These are phyloP conservation scores for Danionella dracula DNA, from an alignment of 2,797 vertebrate species.

Conservation along the genomic window DNA sequence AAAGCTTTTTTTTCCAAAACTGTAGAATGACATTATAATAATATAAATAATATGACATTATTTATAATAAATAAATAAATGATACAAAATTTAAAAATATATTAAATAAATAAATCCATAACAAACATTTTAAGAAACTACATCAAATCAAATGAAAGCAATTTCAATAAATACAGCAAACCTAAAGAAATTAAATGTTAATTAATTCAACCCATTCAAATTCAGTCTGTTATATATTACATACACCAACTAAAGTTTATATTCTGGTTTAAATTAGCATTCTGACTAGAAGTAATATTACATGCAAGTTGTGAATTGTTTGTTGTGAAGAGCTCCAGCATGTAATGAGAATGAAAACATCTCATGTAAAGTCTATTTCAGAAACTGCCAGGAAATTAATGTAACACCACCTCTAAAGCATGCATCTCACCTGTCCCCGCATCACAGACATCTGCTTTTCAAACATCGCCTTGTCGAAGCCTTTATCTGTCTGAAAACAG, in stretches of 20 bases:
- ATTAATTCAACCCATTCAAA: too few relatives aligned
- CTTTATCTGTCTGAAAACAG: conserved; percentile 79
- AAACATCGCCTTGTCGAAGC: conserved; percentile 91
- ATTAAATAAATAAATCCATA: too few relatives aligned
- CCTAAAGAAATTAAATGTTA: too few relatives aligned
- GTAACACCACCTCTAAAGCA: background rate
- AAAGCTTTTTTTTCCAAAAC: too few relatives aligned
- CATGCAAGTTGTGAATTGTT: conserved; percentile 23
- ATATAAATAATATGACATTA: too few relatives aligned
- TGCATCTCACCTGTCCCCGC: conserved; percentile 88
- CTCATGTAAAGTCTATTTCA: background rate
- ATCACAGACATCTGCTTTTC: conserved; percentile 98
- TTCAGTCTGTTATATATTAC: too few relatives aligned
- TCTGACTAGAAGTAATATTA: conserved; percentile 5
- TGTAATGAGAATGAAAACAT: background rate
- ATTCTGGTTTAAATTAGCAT: conserved; percentile 8
- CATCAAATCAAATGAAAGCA: too few relatives aligned
- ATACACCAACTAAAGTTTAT: background rate
- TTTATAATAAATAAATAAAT: too few relatives aligned
- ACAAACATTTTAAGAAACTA: too few relatives aligned
- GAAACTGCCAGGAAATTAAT: background rate
- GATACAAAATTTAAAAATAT: too few relatives aligned
- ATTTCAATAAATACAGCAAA: too few relatives aligned
- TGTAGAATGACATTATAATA: too few relatives aligned
- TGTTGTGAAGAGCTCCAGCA: background rate